These are phyloP conservation scores for Tenthredo mesomela DNA, from an alignment of 2,888 invertebrate species.

Conservation along the genomic window DNA sequence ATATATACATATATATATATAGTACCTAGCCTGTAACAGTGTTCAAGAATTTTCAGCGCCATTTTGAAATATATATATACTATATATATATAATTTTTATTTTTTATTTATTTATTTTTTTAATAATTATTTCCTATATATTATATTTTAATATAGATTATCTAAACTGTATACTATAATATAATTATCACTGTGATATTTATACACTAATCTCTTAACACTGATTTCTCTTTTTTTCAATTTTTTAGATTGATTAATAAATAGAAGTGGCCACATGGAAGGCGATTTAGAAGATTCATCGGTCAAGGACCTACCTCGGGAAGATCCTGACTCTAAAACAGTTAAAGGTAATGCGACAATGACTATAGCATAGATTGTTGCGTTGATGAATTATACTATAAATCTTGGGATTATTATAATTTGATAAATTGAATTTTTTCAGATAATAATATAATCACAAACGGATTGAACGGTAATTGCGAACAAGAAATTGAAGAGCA, in stretches of 20 bases:
- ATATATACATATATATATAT: too few species aligned
- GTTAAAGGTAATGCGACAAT: conserved; percentile 70
- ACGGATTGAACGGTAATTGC: conserved; percentile 77
- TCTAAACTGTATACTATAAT: too few species aligned
- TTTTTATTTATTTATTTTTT: not conserved
- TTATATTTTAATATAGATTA: too few species aligned
- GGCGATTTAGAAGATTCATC: conserved; percentile 74
- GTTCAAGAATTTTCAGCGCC: conserved; percentile 72
- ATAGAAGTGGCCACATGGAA: conserved; percentile 74
- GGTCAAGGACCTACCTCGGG: conserved; percentile 74
- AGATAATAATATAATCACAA: conserved; percentile 76
- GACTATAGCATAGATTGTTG: too few species aligned
- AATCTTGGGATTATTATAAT: too few species aligned
- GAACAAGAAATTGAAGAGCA: conserved; percentile 67
- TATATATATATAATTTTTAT: not conserved
- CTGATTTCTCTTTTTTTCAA: not conserved
- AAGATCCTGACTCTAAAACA: conserved; percentile 65
- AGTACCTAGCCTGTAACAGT: not conserved
- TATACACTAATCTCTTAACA: not conserved
- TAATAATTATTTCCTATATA: too few species aligned
- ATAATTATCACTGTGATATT: not conserved
- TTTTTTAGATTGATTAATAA: conserved; percentile 31
- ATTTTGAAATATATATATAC: conserved; percentile 74
- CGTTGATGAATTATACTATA: too few species aligned
- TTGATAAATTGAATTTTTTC: too few species aligned